Conservation (phyloP, 2,113 vertebrate genomes). For the Onychorhynchus coronatus region DNA sequence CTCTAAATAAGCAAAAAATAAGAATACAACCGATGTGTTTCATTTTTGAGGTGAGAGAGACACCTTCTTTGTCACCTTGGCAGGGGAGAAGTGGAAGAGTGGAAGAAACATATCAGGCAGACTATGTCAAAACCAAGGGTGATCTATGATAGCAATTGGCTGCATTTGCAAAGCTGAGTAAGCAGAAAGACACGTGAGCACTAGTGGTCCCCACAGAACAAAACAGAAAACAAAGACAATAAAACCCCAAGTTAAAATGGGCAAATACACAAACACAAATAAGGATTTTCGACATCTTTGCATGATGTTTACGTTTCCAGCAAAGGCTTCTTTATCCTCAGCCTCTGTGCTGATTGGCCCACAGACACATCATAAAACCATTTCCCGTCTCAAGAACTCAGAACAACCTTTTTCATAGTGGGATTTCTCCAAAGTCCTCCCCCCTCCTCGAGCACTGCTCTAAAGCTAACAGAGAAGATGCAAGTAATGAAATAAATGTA, state of each 20-base stretch:
- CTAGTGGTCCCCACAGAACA: background rate
- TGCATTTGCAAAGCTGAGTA: constrained; percentile 18
- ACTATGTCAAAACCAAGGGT: background rate
- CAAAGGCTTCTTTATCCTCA: background rate
- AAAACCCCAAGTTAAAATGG: background rate
- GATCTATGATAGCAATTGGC: background rate
- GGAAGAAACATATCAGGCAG: background rate
- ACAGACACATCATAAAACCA: background rate
- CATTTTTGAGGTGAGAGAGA: background rate
- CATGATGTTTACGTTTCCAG: background rate
- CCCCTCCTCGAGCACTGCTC: background rate
- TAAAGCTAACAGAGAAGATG: background rate
- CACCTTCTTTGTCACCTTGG: background rate
- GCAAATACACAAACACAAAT: background rate
- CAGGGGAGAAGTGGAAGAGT: background rate
- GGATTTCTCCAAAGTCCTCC: background rate
- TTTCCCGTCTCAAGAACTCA: background rate
- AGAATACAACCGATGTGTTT: background rate
- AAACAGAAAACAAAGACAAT: background rate
- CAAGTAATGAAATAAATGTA: background rate
- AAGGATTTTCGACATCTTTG: background rate
- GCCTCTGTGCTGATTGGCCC: background rate
- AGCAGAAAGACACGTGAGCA: background rate
- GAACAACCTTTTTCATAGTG: background rate
- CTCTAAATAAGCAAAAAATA: background rate